Percentiles rank a stretch among this genome's conserved stretches.
Conservation (phyloP, 2,113 vertebrate species). For the Eclectus roratus region DNA sequence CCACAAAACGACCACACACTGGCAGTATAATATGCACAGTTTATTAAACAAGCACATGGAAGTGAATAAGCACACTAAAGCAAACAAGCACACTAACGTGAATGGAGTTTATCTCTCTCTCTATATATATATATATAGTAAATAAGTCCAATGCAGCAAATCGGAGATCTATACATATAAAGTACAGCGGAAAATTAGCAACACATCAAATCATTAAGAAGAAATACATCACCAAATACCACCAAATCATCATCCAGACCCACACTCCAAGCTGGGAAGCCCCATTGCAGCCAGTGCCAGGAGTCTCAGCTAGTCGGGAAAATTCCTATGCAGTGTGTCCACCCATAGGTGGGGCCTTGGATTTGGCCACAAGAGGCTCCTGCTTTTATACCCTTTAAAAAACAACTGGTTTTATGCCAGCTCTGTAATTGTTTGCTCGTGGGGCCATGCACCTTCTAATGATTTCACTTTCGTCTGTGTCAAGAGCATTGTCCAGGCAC, state of each 20-base stretch:
- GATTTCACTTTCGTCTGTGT: no score
- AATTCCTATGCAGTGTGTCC: no score
- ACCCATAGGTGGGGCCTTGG: no score
- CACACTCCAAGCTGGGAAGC: background rate
- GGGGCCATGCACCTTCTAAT: no score
- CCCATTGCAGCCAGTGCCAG: no score
- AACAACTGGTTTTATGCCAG: no score
- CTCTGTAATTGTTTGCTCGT: no score
- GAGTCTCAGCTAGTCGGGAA: no score
- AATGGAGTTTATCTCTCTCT: background rate
- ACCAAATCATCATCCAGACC: background rate
- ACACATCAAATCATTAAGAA: background rate
- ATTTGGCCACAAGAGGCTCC: no score
- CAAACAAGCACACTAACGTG: background rate
- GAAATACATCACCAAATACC: background rate
- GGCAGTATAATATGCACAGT: background rate
- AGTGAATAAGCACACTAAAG: background rate
- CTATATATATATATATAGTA: background rate
- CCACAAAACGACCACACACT: background rate
- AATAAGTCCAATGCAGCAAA: background rate
- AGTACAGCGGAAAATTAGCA: background rate
- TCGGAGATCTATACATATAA: background rate
- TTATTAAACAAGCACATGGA: background rate
- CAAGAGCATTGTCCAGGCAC: no score
- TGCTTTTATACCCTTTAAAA: no score